Base-by-base conservation (phyloP, 2,888 invertebrate species). In the Tipula lateralis region DNA sequence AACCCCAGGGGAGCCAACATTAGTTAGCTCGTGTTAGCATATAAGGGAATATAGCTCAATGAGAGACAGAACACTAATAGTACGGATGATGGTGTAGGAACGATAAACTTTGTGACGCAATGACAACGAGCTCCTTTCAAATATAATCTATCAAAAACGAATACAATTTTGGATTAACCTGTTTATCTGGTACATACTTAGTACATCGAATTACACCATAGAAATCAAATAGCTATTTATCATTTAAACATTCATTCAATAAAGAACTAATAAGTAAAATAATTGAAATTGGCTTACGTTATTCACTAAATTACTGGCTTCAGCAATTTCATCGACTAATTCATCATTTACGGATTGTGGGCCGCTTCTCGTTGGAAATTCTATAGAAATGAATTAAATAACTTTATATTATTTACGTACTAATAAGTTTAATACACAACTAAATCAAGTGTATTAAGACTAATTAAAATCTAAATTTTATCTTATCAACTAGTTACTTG, bases 231-330 rank as follows among this genome's bases (percentile, higher is more conserved):
- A n/a, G n/a, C n/a, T n/a, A n/a, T n/a, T 66, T 16, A 44, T 19
- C 44, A 4, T 5, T 44, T 1, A 44, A n/a, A 36, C 36, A 36
- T 36, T n/a, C n/a, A 44, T 16, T 16, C 44, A 4, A n/a, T n/a
- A n/a, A n/a, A n/a, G n/a, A n/a, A n/a, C n/a, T 44, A 39, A 16
- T 5, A 36, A 36, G 12, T 50, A 6, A 16, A 16, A n/a, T 50
- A 50, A 50, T 24, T 24, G 2, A 19, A 24, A 66, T 24, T 9
- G 29, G 87, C 88, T 88, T 86, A 90, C 90, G 88, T 90, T 89
- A 87, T 89, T 87, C 86, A 89, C 87, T 88, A 90, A 88, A 87
- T 89, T 88, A 86, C 90, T 89, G 80, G 90, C 90, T 87, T 66
- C 24, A 66, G 19, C 24, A 12, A 66, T 66, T 66, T 66, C 66